Evolutionary conservation across 2,113 vertebrate genomes (phyloP).

Genomic region (Perca fluviatilis): DNA sequence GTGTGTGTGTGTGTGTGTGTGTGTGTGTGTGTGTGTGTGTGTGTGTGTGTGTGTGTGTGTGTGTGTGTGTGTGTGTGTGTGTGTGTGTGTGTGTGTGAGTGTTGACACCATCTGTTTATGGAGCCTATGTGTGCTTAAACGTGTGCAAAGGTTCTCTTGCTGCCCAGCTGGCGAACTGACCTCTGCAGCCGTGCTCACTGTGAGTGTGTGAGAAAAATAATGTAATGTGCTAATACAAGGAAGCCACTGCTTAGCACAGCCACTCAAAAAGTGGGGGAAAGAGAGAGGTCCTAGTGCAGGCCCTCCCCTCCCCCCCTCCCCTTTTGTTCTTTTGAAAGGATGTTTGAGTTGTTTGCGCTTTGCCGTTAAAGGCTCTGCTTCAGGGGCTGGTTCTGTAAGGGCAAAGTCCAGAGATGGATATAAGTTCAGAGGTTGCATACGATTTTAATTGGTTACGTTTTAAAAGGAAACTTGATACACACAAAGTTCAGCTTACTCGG

Average conservation of each 20-base stretch:
- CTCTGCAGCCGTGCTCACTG: constrained; percentile 30
- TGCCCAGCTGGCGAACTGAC: constrained; percentile 59
- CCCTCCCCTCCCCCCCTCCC: neutral
- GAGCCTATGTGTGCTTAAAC: constrained; percentile 57
- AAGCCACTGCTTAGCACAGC: neutral
- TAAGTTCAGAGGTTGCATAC: neutral
- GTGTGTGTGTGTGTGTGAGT: no score
- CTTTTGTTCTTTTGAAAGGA: neutral
- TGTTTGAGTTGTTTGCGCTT: neutral
- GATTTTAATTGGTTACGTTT: neutral
- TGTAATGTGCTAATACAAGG: constrained; percentile 7
- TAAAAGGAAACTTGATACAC: neutral
- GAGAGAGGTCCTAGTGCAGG: neutral
- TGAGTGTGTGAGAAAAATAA: constrained; percentile 24
- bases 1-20: constrained; percentile 29
- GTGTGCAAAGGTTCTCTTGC: constrained; percentile 67
- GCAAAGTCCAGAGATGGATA: constrained; percentile 14
- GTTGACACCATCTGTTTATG: constrained; percentile 62
- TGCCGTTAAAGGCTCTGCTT: neutral
- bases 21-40: constrained; percentile 33
- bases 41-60: constrained; percentile 21
- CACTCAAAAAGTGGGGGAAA: neutral
- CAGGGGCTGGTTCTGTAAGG: neutral
- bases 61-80: no score
- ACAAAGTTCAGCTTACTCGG: neutral